These are phyloP conservation scores for Empidonax traillii DNA, from an alignment of 2,113 vertebrate species.

Conservation along the genomic window DNA sequence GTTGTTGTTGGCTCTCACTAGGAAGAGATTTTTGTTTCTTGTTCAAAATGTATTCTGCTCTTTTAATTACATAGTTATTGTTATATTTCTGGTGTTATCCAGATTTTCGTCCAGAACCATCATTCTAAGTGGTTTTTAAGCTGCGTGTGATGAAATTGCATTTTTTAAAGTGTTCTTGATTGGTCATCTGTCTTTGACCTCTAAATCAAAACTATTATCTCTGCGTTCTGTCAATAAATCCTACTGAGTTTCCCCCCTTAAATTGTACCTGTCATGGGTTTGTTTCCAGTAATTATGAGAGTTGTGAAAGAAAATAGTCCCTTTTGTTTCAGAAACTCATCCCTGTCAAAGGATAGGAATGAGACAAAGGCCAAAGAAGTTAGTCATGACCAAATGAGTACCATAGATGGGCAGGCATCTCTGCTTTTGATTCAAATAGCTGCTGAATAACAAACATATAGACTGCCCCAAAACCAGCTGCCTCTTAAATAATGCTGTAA, in stretches of 20 bases:
- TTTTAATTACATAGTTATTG: not conserved
- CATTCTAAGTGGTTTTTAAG: not conserved
- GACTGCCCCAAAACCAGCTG: not conserved
- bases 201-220: not conserved
- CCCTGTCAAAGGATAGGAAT: slow-evolving; percentile 65
- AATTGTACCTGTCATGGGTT: slow-evolving; percentile 28
- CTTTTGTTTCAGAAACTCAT: slow-evolving; percentile 49
- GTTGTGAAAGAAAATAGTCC: slow-evolving; percentile 35
- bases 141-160: not conserved
- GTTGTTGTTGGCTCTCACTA: not conserved
- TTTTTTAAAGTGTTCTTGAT: not conserved
- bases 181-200: not conserved
- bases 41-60: not conserved
- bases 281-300: not conserved
- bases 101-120: not conserved
- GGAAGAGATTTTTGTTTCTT: not conserved
- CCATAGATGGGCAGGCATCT: slow-evolving; percentile 65
- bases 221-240: not conserved
- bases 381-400: slow-evolving; percentile 58
- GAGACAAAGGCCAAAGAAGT: slow-evolving; percentile 59
- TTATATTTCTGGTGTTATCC: not conserved
- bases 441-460: slow-evolving; percentile 42
- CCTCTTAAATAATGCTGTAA: not conserved
- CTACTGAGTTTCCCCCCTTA: not conserved
- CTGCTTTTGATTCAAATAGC: slow-evolving; percentile 39